These are phyloP conservation scores for Thunnus albacares DNA, from an alignment of 2,797 vertebrate species.

Conservation along the genomic window DNA sequence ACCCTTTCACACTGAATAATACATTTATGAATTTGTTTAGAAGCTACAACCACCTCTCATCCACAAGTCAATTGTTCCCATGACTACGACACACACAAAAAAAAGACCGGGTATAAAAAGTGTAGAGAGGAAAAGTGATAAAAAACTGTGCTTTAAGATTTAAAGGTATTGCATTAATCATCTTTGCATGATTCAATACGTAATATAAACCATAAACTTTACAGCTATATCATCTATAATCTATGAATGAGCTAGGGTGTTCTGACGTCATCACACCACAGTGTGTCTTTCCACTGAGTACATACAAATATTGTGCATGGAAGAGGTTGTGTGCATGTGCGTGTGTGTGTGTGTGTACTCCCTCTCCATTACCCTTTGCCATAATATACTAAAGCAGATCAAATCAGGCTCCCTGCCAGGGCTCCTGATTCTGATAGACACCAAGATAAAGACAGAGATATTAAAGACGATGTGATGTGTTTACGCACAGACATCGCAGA, in stretches of 20 bases:
- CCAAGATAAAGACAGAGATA: constrained; percentile 32
- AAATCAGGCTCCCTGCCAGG: constrained; percentile 34
- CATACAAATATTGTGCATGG: constrained; percentile 30
- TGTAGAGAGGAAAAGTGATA: neutral
- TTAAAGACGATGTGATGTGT: constrained; percentile 20
- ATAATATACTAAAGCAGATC: constrained; percentile 35
- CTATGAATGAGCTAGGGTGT: constrained; percentile 23
- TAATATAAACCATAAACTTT: constrained; percentile 45
- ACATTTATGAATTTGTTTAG: constrained; percentile 52
- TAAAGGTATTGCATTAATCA: constrained; percentile 36
- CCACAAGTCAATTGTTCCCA: constrained; percentile 59
- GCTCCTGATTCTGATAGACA: constrained; percentile 28
- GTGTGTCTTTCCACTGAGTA: constrained; percentile 24
- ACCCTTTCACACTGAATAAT: constrained; percentile 35
- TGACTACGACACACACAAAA: constrained; percentile 49
- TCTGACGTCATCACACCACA: constrained; percentile 21
- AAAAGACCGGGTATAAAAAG: constrained; percentile 31
- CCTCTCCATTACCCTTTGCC: constrained; percentile 23
- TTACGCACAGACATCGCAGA: constrained; percentile 31
- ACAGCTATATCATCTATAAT: constrained; percentile 46
- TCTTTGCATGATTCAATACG: constrained; percentile 38
- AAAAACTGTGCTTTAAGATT: constrained; percentile 31
- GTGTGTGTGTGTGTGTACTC: neutral
- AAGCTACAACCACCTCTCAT: constrained; percentile 28
- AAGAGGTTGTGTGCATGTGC: constrained; percentile 6